A percentile compares a stretch with the other conserved stretches of the same genome.
phyloP scores from a whole-genome alignment of 2,113 vertebrate species.

The Amphiprion percula region DNA sequence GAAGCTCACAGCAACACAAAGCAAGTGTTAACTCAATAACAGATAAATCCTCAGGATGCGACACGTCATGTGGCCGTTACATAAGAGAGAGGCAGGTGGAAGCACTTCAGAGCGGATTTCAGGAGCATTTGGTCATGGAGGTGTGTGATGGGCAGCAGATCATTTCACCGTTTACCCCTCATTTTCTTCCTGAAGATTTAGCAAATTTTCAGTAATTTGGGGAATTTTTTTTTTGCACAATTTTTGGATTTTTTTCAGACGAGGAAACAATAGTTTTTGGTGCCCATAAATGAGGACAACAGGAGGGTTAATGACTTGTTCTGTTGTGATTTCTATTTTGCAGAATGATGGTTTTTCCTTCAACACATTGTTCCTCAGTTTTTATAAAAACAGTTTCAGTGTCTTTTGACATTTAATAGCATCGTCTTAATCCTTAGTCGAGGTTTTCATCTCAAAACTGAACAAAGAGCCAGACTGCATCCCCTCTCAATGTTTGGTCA shows the following conservation, averaged over 20 bases:
- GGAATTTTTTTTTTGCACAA: too few species aligned
- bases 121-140: neutral
- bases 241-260: too few species aligned
- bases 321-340: neutral
- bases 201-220: too few species aligned
- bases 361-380: neutral
- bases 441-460: neutral
- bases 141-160: neutral
- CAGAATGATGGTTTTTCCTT: neutral
- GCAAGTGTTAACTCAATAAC: slow-evolving; percentile 41
- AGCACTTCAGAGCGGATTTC: slow-evolving; percentile 7
- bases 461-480: neutral
- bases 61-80: slow-evolving; percentile 38
- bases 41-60: slow-evolving; percentile 20
- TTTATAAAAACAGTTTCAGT: neutral
- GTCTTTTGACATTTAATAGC: slow-evolving; percentile 13
- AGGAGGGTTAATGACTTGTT: neutral
- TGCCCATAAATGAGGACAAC: too few species aligned
- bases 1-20: slow-evolving; percentile 34
- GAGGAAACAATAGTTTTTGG: too few species aligned
- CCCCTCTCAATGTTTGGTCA: slow-evolving; percentile 4
- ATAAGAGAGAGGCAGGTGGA: slow-evolving; percentile 35
- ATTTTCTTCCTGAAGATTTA: too few species aligned
- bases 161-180: neutral
- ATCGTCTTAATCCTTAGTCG: too few species aligned